Base-by-base conservation (phyloP, 2,888 invertebrate genomes). In the Smittia sp. region DNA sequence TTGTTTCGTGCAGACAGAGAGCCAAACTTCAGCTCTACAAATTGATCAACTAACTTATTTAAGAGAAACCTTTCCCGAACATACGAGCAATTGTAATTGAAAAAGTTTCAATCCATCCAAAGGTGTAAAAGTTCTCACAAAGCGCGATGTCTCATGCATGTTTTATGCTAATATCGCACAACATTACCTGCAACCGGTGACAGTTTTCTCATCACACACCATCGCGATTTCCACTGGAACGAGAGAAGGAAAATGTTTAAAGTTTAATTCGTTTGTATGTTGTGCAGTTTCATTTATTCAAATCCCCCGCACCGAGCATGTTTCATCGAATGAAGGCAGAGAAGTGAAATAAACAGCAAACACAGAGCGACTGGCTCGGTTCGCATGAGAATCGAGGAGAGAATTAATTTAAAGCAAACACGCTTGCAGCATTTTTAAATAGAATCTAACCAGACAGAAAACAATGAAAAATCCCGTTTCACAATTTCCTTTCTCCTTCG, bases 211-310 rank as follows among this genome's bases (percentile, higher is more conserved):
- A 88, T 85, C 75, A 88, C 86, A 79, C 87, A 87, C 86, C 87
- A 88, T 80, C 88, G 83, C 77, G 85, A 85, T 79, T 88, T 88
- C 88, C 88, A 88, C 88, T 88, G 85, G 72, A 85, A 85, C 78
- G 79, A 79, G 75, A 76, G 75, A 75, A 76, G 75, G 75, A 39
- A 72, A 58, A 32, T 22, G 24, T 63, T 27, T 58, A 9, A 63
- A 63, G 9, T 63, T 63, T 25, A 63, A 63, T 63, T 63, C 20
- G 18, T 58, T 58, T 22, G 22, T 6, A 13, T 58, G 11, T 22
- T 22, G 58, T 18, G 58, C 18, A 58, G 22, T 58, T 58, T 46
- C n/a, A 46, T 46, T 46, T 46, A 46, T 46, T 46, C 46, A 58
- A 58, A 58, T 13, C 46, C 46, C 46, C 46, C 46, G 9, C 32